Conservation (phyloP, 1,140 invertebrate genomes). For the Papilio machaon region DNA sequence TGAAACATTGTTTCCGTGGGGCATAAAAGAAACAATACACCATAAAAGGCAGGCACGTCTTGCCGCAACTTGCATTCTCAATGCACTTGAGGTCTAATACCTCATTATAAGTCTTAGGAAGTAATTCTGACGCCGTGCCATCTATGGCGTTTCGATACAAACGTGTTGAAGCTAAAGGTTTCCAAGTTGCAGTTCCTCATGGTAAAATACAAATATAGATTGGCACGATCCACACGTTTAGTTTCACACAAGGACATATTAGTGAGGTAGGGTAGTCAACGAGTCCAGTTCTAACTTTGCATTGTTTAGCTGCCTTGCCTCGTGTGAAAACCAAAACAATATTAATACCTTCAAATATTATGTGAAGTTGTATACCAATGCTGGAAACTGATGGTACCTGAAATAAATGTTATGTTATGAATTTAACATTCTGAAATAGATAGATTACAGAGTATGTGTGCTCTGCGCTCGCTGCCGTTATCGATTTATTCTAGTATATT, state of each 20-base stretch:
- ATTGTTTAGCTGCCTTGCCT: background rate
- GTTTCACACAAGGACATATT: background rate
- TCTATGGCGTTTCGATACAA: constrained; percentile 10
- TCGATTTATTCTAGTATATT: constrained; percentile 14
- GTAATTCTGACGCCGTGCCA: constrained; percentile 28
- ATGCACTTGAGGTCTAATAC: constrained; percentile 23
- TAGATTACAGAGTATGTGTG: background rate
- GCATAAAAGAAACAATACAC: constrained; percentile 36
- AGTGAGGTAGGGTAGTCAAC: background rate
- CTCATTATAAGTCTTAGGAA: constrained; percentile 34
- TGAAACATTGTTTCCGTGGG: constrained; percentile 30
- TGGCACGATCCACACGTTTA: background rate
- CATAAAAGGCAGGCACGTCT: constrained; percentile 35
- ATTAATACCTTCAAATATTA: too few species aligned
- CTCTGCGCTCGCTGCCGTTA: constrained; percentile 2
- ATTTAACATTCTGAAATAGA: background rate
- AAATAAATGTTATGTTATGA: background rate
- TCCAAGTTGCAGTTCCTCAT: background rate
- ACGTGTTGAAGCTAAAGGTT: background rate
- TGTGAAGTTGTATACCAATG: too few species aligned
- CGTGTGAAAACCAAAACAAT: too few species aligned
- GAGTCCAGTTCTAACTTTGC: background rate
- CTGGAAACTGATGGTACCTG: too few species aligned
- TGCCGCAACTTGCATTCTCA: constrained; percentile 30
- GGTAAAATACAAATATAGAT: background rate